A percentile compares a stretch with the other conserved stretches of the same genome.
phyloP scores from a whole-genome alignment of 2,888 invertebrate genomes.

The Ferrisia virgata region DNA sequence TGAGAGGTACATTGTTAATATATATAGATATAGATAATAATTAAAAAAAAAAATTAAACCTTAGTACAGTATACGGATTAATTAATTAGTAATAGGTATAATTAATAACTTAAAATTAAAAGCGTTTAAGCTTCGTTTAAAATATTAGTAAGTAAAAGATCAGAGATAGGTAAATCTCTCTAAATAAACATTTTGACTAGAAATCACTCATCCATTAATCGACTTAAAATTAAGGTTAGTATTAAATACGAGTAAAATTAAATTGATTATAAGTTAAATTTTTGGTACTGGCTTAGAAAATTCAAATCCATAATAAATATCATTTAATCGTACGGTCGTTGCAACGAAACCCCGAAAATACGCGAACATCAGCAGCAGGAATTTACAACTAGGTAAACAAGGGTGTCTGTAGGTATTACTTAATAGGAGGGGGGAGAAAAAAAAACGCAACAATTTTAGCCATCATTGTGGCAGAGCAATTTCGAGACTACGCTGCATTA shows the following conservation, averaged over 20 bases:
- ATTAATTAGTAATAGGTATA: too few species aligned
- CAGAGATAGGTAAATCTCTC: background rate
- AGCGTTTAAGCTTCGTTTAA: background rate
- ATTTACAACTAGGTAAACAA: background rate
- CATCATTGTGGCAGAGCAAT: conserved; percentile 22
- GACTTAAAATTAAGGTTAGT: background rate
- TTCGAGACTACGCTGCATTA: background rate
- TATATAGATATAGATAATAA: background rate
- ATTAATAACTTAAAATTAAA: background rate
- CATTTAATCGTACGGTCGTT: background rate
- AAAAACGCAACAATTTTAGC: background rate
- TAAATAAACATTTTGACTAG: conserved; percentile 30
- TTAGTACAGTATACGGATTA: too few species aligned
- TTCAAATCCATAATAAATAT: background rate
- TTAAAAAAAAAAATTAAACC: background rate
- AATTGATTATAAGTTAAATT: background rate
- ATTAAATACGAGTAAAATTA: background rate
- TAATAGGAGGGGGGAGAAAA: background rate
- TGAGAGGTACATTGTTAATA: background rate
- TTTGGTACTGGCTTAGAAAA: conserved; percentile 12
- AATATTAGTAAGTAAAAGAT: background rate
- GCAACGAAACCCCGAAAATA: background rate
- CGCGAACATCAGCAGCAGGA: background rate
- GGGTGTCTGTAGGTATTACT: too few species aligned
- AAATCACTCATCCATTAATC: conserved; percentile 37